These are phyloP conservation scores for Argynnis bischoffii DNA, from an alignment of 2,888 invertebrate species.

Conservation along the genomic window DNA sequence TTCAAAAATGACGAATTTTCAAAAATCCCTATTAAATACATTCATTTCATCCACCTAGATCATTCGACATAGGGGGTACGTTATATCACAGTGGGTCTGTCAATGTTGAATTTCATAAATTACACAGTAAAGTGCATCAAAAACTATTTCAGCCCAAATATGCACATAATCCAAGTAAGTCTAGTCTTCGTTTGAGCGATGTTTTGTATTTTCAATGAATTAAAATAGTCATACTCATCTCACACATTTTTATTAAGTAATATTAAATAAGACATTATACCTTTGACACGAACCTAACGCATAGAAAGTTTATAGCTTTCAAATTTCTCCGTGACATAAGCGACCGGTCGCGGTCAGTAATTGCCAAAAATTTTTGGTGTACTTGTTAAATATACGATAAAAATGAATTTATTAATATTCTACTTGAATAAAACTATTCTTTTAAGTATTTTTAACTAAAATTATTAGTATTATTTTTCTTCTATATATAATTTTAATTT, in stretches of 20 bases:
- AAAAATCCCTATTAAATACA: too few relatives aligned
- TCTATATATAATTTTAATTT: too few relatives aligned
- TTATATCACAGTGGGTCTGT: too few relatives aligned
- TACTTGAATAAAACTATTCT: too few relatives aligned
- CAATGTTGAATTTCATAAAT: too few relatives aligned
- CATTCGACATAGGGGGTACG: too few relatives aligned
- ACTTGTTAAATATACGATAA: conserved; percentile 18
- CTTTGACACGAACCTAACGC: conserved; percentile 40
- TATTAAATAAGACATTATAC: conserved; percentile 27
- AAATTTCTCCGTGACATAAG: conserved; percentile 45
- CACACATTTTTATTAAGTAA: not conserved
- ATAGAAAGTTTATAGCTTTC: conserved; percentile 49
- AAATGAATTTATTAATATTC: not conserved
- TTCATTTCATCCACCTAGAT: too few relatives aligned
- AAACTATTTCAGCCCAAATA: too few relatives aligned
- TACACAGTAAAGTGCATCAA: too few relatives aligned
- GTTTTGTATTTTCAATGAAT: not conserved
- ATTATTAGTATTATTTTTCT: too few relatives aligned
- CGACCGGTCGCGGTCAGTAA: conserved; percentile 39
- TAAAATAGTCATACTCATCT: not conserved
- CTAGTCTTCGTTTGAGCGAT: not conserved
- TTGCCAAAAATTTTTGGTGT: conserved; percentile 34
- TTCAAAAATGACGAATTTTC: too few relatives aligned
- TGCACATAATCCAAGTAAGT: not conserved
- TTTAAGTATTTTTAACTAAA: too few relatives aligned